Evolutionary conservation across 2,888 invertebrate species (phyloP), one percentile per base, ranked within the genome.

Genomic region (Amblyjoppa proteus): DNA sequence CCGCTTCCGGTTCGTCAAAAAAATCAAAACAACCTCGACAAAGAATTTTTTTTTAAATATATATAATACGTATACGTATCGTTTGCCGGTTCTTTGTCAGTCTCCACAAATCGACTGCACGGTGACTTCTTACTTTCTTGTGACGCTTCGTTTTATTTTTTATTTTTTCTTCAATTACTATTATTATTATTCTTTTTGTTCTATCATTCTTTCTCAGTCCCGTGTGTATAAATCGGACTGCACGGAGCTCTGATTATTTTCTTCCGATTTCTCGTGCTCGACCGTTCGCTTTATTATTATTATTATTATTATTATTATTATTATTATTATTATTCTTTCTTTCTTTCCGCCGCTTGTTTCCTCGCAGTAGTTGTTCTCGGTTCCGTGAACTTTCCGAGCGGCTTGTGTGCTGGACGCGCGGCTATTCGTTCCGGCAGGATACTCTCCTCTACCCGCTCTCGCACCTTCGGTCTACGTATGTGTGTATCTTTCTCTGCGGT

Each of bases 351-450:
- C 41, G 7, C n/a, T 56, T 1, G 64, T 20, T 64, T 51, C 51
- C n/a, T 64, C 64, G 45, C 64, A 20, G 28, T 75, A 31, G 25
- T 28, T 71, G 34, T 75, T 75, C 83, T 53, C 69, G 73, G 69
- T 73, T 76, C 69, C 34, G 69, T 78, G 83, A 75, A 76, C 80
- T 75, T 76, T 73, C 34, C 64, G 79, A 31, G 76, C 51, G 13
- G 9, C 34, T 41, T 56, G 74, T 68, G 25, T 56, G 73, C n/a
- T 34, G 34, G 66, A 38, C 20, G 49, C 71, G 61, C 73, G 53
- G 66, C 56, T 66, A 70, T 85, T 75, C 78, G 78, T 81, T 85
- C 74, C 74, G 78, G 70, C 78, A 78, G 64, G 81, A 81, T 85
- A 78, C 69, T 53, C 76, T 16, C 20, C 13, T 45, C 13, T 45